phyloP scores from a whole-genome alignment of 2,797 vertebrate genomes.

The Syngnathus rostellatus region DNA sequence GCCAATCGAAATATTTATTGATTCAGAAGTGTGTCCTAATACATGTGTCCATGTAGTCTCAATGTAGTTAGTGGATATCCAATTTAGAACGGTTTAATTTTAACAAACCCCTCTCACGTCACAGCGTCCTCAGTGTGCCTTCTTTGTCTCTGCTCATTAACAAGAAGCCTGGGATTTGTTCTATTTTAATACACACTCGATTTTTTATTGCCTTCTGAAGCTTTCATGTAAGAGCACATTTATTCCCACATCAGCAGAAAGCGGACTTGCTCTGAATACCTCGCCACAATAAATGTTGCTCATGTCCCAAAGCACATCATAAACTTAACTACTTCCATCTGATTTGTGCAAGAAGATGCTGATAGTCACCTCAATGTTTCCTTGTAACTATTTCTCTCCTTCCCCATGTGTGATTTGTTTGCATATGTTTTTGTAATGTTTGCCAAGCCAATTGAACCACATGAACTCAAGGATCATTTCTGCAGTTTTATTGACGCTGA shows the following conservation, averaged over 20 bases:
- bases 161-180: constrained; percentile 14
- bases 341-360: not conserved
- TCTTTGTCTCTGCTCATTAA: constrained; percentile 22
- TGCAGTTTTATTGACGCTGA: constrained; percentile 39
- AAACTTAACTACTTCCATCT: not conserved
- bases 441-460: not conserved
- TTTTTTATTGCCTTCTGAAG: not conserved
- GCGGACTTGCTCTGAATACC: not conserved
- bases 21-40: not conserved
- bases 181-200: constrained; percentile 1
- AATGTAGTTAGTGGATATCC: not conserved
- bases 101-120: not conserved
- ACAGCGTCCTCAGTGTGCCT: not conserved
- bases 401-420: not conserved
- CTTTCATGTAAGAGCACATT: not conserved
- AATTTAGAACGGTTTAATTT: not conserved
- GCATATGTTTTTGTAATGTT: not conserved
- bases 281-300: not conserved
- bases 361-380: not conserved
- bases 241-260: not conserved
- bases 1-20: not conserved
- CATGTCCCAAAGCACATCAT: not conserved
- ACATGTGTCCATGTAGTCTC: not conserved
- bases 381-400: not conserved
- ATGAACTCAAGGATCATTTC: not conserved